Evolutionary conservation across 2,113 vertebrate species (phyloP), one percentile per base, ranked within the genome.

Genomic region (Pangasianodon hypophthalmus): DNA sequence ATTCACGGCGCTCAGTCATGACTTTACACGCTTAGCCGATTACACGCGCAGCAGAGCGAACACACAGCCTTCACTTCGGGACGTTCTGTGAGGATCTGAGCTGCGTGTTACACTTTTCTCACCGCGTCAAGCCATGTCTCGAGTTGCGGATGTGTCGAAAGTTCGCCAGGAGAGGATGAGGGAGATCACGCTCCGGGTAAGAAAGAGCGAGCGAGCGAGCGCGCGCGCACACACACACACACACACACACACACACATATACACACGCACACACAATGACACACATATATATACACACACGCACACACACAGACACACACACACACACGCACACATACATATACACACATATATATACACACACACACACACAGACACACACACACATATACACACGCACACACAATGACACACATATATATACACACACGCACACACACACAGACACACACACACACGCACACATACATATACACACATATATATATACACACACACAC

Each of bases 61-160:
- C 44, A 32, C 86, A 41, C 79, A 52, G 26, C 13, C 29, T 85
- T n/a, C 29, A 58, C n/a, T 32, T 3, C 1, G 50, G 46, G 32
- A 26, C 29, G 6, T 21, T 37, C 14, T 6, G 4, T 29, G 11
- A 56, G 73, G 56, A 85, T 84, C 41, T 85, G 24, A 56, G 60
- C 29, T 80, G 29, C 21, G 67, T 46, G 16, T 80, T 26, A 67
- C 41, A 80, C 46, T 87, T 37, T 29, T 46, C 44, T 19, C 19
- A 18, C 13, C 58, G 21, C 46, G 48, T 86, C 0, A 16, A 86
- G 46, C 41, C 41, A 94, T 94, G 93, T 94, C 93, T 82, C 92
- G 93, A 89, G 91, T 93, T 75, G 75, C 91, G 87, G 93, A 94
- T 89, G 80, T 93, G n/a, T 91, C 92, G n/a, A 94, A 94, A 93